phyloP scores from a whole-genome alignment of 2,113 vertebrate genomes.

The Poeciliopsis prolifica region DNA sequence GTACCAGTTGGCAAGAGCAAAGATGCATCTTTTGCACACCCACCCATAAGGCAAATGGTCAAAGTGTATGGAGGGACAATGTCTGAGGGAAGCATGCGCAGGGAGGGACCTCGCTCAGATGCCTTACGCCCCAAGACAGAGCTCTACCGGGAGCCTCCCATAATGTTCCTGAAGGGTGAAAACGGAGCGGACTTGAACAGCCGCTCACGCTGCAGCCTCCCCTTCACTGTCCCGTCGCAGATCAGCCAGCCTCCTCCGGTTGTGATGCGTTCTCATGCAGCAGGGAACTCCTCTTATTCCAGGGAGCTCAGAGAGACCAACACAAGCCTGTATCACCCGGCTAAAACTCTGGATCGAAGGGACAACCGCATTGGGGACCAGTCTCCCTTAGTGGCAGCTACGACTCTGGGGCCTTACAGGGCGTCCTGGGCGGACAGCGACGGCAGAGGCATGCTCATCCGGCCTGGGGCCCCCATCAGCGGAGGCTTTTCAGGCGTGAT shows the following conservation, averaged over 20 bases:
- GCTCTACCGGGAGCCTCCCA: slow-evolving; percentile 70
- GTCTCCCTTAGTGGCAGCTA: slow-evolving; percentile 65
- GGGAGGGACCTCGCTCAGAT: slow-evolving; percentile 69
- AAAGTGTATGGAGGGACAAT: slow-evolving; percentile 66
- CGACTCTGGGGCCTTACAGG: slow-evolving; percentile 78
- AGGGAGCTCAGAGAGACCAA: slow-evolving; percentile 70
- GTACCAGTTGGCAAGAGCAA: slow-evolving; percentile 37
- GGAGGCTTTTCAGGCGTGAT: slow-evolving; percentile 65
- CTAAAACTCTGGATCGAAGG: slow-evolving; percentile 78
- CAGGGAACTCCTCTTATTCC: slow-evolving; percentile 54
- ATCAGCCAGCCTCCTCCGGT: slow-evolving; percentile 66
- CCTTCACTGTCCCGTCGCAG: slow-evolving; percentile 59
- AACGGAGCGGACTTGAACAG: slow-evolving; percentile 64
- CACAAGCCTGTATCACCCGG: slow-evolving; percentile 70
- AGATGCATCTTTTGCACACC: slow-evolving; percentile 54
- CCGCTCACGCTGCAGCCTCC: slow-evolving; percentile 67
- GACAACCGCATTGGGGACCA: slow-evolving; percentile 74
- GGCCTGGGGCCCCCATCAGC: slow-evolving; percentile 59
- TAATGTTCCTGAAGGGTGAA: slow-evolving; percentile 67
- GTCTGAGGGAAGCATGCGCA: slow-evolving; percentile 61
- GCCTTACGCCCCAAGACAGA: slow-evolving; percentile 69
- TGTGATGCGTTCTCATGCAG: slow-evolving; percentile 68
- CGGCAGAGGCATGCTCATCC: slow-evolving; percentile 72
- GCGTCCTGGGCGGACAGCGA: slow-evolving; percentile 92
- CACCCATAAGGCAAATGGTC: slow-evolving; percentile 64